Conservation (phyloP, 2,888 invertebrate species). For the Noctua pronuba region DNA sequence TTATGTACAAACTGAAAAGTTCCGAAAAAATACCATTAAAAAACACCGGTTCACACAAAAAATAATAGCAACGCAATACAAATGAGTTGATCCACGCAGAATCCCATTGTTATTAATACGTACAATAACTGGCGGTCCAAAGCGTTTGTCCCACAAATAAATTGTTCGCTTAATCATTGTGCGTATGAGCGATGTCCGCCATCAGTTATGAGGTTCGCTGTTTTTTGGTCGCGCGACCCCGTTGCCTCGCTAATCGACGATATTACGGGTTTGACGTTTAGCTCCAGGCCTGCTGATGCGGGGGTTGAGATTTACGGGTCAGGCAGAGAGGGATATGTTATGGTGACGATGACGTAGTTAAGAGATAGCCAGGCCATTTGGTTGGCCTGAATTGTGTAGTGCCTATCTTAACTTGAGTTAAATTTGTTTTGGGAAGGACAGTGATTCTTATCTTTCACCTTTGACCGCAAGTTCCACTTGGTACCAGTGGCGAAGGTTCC, state of each 20-base stretch:
- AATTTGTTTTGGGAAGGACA: background rate
- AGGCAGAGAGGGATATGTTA: constrained; percentile 31
- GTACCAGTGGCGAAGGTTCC: too few relatives aligned
- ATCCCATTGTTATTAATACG: constrained; percentile 62
- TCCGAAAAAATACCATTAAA: constrained; percentile 10
- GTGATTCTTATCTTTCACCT: background rate
- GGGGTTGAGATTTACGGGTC: constrained; percentile 61
- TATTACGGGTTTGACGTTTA: constrained; percentile 75
- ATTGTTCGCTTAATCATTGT: constrained; percentile 81
- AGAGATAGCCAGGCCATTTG: background rate
- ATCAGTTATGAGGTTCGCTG: constrained; percentile 73
- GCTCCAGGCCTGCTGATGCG: constrained; percentile 64
- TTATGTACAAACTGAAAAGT: background rate
- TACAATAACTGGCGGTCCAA: constrained; percentile 64
- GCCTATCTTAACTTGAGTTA: background rate
- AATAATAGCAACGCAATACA: constrained; percentile 54
- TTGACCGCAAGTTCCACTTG: background rate
- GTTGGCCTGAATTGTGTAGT: background rate
- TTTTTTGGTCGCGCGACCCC: constrained; percentile 76
- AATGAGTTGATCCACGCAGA: constrained; percentile 63
- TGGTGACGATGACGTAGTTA: background rate
- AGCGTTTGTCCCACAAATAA: constrained; percentile 78
- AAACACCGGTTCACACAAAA: constrained; percentile 22
- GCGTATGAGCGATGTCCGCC: constrained; percentile 79
- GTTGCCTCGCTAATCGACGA: constrained; percentile 77